Evolutionary conservation across 2,888 invertebrate genomes (phyloP), one percentile per base, ranked within the genome.

Genomic region (Frankliniella intonsa): DNA sequence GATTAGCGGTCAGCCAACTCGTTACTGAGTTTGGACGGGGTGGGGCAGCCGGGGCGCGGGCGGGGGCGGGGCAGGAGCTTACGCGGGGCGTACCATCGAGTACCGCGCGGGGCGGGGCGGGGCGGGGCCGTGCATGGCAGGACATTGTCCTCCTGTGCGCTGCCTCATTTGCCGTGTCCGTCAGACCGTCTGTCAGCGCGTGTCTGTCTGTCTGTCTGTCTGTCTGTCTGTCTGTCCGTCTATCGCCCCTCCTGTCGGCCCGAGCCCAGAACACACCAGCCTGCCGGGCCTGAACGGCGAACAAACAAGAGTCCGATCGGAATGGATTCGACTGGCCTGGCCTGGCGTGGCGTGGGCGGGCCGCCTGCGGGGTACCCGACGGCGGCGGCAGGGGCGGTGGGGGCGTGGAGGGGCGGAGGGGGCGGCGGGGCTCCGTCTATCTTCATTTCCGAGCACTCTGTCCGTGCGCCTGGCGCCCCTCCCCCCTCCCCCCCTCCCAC

Each of bases 361-460:
- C 62, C 55, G 17, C 55, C 17, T 38, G 62, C 14, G 17, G 62
- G 62, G n/a, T 62, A 62, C 62, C 62, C 14, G 62, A n/a, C 19
- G 62, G 69, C 12, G 69, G 22, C 10, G 69, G 69, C 25, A 10
- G 62, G 25, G 69, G 69, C 25, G 69, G 10, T 19, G 10, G 2
- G 69, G 69, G 69, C n/a, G n/a, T n/a, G n/a, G 69, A 0, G 25
- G 69, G 69, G 25, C 22, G 9, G 25, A 25, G 22, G 12, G 69
- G 69, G 25, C 22, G 9, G 25, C 9, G 22, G 12, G 69, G 12
- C 38, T 38, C 38, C 69, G 69, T 76, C 69, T 25, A 76, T 76
- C 69, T 76, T 76, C 69, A 76, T 76, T 76, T 76, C 69, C 69
- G 69, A 76, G 69, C 69, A 76, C 69, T 76, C 69, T 22, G 69